Conservation (phyloP, 2,888 invertebrate genomes). For the Rhynchonema sp. region DNA sequence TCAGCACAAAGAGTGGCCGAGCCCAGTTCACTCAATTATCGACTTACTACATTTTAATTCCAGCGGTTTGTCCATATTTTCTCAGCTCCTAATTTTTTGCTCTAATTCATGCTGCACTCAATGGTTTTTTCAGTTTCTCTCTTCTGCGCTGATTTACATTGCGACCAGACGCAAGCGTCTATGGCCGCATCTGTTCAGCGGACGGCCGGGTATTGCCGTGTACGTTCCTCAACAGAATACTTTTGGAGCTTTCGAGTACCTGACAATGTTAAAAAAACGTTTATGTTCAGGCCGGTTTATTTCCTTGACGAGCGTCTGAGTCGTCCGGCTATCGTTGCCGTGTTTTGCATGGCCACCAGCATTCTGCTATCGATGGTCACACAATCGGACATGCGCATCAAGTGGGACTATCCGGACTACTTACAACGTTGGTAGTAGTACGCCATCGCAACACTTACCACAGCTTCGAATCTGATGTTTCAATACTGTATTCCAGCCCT, state of each 20-base stretch:
- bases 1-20: no score
- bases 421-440: no score
- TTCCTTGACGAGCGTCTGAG: neutral
- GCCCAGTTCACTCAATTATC: no score
- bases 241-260: neutral
- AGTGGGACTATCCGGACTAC: neutral
- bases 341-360: neutral
- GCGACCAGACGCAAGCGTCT: neutral
- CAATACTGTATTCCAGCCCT: no score
- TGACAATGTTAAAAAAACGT: neutral
- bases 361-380: neutral
- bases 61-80: no score
- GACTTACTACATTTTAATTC: no score
- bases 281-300: neutral
- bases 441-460: no score
- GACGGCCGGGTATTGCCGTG: neutral
- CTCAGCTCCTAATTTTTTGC: no score
- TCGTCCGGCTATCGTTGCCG: neutral
- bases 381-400: neutral
- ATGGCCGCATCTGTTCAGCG: neutral
- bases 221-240: neutral
- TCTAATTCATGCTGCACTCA: no score
- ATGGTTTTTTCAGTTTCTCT: no score
- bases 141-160: no score
- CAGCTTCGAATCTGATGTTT: no score